Evolutionary conservation across 2,888 invertebrate genomes (phyloP).

Genomic region (Synergus itoensis): DNA sequence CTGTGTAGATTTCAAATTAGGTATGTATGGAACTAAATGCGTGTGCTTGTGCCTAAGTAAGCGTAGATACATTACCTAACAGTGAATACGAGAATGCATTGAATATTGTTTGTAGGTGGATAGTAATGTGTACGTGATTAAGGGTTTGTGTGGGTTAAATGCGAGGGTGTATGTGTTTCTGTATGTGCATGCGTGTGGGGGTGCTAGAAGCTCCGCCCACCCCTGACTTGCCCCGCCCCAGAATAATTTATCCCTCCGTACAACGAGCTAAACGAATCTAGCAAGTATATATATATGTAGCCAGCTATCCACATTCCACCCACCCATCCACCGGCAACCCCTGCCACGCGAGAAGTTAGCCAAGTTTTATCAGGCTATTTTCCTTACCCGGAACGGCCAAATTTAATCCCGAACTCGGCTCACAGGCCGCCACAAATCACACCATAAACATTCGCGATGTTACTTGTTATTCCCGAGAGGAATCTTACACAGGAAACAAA

Average conservation of each 20-base stretch:
- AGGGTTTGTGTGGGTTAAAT: not conserved
- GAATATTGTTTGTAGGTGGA: constrained; percentile 9
- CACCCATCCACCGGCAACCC: constrained; percentile 44
- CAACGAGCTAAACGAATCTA: constrained; percentile 62
- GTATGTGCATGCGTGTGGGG: constrained; percentile 39
- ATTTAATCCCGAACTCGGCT: constrained; percentile 74
- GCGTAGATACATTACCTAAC: not conserved
- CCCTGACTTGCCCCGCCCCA: constrained; percentile 65
- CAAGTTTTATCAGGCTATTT: constrained; percentile 74
- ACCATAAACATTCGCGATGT: constrained; percentile 72
- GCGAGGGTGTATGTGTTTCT: constrained; percentile 18
- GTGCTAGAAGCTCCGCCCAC: constrained; percentile 69
- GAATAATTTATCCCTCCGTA: constrained; percentile 67
- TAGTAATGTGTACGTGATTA: constrained; percentile 26
- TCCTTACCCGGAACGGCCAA: constrained; percentile 73
- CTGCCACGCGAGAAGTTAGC: constrained; percentile 66
- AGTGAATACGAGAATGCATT: not conserved
- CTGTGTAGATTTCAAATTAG: not conserved
- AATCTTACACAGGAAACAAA: constrained; percentile 37
- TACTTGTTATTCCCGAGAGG: constrained; percentile 60
- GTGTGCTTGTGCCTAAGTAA: not conserved
- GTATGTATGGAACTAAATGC: not conserved
- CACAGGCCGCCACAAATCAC: constrained; percentile 74
- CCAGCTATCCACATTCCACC: constrained; percentile 53
- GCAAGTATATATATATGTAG: constrained; percentile 36